phyloP scores from a whole-genome alignment of 2,113 vertebrate species.

The Calidris pygmaea region DNA sequence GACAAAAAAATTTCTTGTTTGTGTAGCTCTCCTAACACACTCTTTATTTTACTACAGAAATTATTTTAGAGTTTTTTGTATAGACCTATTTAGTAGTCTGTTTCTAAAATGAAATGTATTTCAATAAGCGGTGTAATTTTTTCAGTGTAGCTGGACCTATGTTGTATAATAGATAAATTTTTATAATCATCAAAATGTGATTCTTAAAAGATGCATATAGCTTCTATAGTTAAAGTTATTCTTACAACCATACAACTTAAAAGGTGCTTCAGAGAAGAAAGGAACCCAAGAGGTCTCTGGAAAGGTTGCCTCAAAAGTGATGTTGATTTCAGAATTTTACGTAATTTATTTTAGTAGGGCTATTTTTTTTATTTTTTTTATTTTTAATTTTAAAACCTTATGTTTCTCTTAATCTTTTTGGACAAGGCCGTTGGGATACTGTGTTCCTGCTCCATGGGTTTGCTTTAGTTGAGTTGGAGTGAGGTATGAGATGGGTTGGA shows the following conservation, averaged over 20 bases:
- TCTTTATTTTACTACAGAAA: conserved; percentile 86
- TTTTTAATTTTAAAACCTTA: background rate
- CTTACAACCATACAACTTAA: conserved; percentile 70
- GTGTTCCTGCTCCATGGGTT: background rate
- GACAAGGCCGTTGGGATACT: background rate
- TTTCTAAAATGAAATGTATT: conserved; percentile 84
- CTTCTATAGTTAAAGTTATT: conserved; percentile 74
- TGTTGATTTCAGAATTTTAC: conserved; percentile 32
- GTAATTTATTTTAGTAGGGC: conserved; percentile 28
- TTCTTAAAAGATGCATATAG: conserved; percentile 77
- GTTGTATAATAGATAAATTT: conserved; percentile 82
- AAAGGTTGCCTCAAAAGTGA: conserved; percentile 11
- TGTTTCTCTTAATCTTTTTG: background rate
- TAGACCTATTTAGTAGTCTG: conserved; percentile 83
- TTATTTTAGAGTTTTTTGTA: conserved; percentile 88
- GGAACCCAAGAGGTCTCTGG: conserved; percentile 22
- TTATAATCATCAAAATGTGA: conserved; percentile 82
- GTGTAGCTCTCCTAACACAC: conserved; percentile 82
- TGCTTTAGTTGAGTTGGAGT: background rate
- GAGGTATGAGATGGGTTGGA: background rate
- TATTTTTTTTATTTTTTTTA: background rate
- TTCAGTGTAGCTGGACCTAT: conserved; percentile 84
- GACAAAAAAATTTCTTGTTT: conserved; percentile 67
- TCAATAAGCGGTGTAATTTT: conserved; percentile 83
- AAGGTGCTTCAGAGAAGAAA: conserved; percentile 72